Base-by-base conservation (phyloP, 2,113 vertebrate species). In the Pyxicephalus adspersus region DNA sequence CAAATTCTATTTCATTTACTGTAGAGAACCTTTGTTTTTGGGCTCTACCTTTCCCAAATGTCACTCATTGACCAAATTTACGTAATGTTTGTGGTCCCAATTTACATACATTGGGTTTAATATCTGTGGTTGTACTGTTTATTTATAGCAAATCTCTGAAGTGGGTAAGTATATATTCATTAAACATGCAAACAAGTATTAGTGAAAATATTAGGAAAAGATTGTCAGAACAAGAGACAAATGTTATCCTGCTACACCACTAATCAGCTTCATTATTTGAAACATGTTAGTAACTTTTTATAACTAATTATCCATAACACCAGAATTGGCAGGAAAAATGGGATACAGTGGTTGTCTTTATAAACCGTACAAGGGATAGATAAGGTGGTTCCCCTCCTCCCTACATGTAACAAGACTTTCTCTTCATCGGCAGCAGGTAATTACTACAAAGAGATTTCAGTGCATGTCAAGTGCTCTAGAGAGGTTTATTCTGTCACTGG, bases 391-490 rank as follows among this genome's bases (percentile, higher is more conserved):
- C 5, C 25, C 22, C 31, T 51, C 66, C 8, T 51, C 50, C 23
- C 50, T 17, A 11, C 18, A 16, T 15, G 16, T 50, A 28, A 15
- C 11, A 23, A 22, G 3, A 19, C 19, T 81, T 72, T 31, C 3
- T 38, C 68, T 78, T 88, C 84, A 63, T 73, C 72, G 75, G 71
- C 83, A 76, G 38, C 82, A 88, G 83, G 79, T 87, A 88, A 90
- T 90, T 87, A 86, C 0, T 57, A 28, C 19, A 84, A 51, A 86
- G 58, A 85, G 45, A 54, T 83, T 70, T 55, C 67, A 83, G 83
- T 1, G 38, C 38, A 7, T 7, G 9, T 77, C 84, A 81, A 85
- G 61, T 83, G 77, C 83, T 79, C 80, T 74, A 58, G 13, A 31
- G 9, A 28, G 68, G 19, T 8, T 0, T 9, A 55, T 28, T 20